A percentile compares a stretch with the other conserved stretches of the same genome.
Evolutionary conservation across 2,113 vertebrate species (phyloP).

Genomic region (Saguinus imperator): DNA sequence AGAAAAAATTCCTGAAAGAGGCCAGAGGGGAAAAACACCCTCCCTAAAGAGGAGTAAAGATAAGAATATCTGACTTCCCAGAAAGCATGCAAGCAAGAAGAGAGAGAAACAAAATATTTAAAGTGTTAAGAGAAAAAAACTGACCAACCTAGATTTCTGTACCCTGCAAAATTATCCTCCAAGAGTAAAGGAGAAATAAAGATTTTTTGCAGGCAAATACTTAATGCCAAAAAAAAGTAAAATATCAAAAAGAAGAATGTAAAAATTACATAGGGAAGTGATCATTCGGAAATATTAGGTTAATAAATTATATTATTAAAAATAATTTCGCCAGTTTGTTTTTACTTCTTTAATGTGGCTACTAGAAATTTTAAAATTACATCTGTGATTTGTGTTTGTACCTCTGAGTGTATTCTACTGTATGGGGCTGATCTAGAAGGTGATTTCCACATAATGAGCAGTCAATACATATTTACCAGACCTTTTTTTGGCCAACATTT

Average conservation of each 20-base stretch:
- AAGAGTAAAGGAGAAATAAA: not conserved
- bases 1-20: not conserved
- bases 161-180: not conserved
- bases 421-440: not conserved
- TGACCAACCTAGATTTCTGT: not conserved
- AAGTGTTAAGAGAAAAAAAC: not conserved
- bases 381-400: not conserved
- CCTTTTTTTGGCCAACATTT: not conserved
- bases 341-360: not conserved
- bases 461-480: slow-evolving; percentile 24
- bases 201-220: not conserved
- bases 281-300: not conserved
- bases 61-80: not conserved
- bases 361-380: not conserved
- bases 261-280: not conserved
- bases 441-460: not conserved
- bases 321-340: not conserved
- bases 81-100: not conserved
- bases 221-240: not conserved
- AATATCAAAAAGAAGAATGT: not conserved
- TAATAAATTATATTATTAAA: slow-evolving; percentile 31
- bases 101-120: not conserved
- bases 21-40: not conserved
- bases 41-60: not conserved
- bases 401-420: not conserved